A percentile compares a stretch with the other conserved stretches of the same genome.
Evolutionary conservation across 2,888 invertebrate species (phyloP).

Genomic region (Drosophila setosimentum): DNA sequence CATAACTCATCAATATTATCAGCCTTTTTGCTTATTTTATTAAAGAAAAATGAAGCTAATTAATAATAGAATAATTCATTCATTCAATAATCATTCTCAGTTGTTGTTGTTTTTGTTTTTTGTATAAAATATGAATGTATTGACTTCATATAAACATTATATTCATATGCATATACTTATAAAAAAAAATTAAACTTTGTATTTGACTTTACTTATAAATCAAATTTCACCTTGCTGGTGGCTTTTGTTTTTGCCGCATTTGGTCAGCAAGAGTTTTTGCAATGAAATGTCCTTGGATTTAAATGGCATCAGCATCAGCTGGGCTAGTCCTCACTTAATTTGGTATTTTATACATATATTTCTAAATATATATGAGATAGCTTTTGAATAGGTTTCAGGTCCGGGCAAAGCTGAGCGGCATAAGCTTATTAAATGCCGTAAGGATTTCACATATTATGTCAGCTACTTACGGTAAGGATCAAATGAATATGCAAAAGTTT

Average conservation of each 20-base stretch:
- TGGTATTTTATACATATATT: slow-evolving; percentile 1
- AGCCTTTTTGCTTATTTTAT: not conserved
- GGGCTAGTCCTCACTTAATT: slow-evolving; percentile 41
- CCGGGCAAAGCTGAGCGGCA: slow-evolving; percentile 30
- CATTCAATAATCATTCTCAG: too few relatives aligned
- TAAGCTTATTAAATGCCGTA: slow-evolving; percentile 76
- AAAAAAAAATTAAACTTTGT: not conserved
- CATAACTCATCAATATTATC: not conserved
- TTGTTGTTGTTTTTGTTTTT: not conserved
- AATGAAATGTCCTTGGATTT: slow-evolving; percentile 13
- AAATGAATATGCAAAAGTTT: slow-evolving; percentile 66
- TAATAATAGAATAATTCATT: not conserved
- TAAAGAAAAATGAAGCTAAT: not conserved
- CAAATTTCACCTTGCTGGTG: slow-evolving; percentile 3
- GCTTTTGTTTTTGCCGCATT: not conserved
- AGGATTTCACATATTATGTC: slow-evolving; percentile 66
- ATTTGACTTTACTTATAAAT: not conserved
- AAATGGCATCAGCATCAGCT: slow-evolving; percentile 15
- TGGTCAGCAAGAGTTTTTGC: slow-evolving; percentile 1
- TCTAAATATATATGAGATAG: slow-evolving; percentile 13
- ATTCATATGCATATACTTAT: not conserved
- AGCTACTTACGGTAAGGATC: slow-evolving; percentile 76
- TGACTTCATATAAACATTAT: not conserved
- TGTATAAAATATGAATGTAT: not conserved
- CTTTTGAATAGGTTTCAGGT: slow-evolving; percentile 33